phyloP scores from a whole-genome alignment of 2,113 vertebrate genomes.

The Himantopus leucocephalus region DNA sequence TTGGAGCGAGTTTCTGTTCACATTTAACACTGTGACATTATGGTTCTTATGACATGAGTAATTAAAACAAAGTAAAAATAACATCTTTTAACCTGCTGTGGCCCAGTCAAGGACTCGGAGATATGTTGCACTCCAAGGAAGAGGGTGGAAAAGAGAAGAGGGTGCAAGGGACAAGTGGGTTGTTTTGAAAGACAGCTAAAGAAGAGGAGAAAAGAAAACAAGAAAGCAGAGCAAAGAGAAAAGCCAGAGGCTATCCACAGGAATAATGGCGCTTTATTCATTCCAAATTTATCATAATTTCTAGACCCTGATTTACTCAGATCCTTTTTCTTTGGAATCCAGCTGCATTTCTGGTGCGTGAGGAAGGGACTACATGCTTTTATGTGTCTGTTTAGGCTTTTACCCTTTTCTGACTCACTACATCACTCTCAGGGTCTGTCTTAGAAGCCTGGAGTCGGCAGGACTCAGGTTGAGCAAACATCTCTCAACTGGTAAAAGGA shows the following conservation, averaged over 20 bases:
- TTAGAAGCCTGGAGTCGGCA: neutral
- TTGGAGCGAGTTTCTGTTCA: constrained; percentile 10
- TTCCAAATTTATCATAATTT: neutral
- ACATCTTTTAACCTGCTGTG: neutral
- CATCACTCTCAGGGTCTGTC: neutral
- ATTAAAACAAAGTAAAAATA: constrained; percentile 32
- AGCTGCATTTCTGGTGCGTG: neutral
- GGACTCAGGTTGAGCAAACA: neutral
- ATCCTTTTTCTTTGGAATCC: neutral
- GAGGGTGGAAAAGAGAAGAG: neutral
- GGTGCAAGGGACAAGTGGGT: neutral
- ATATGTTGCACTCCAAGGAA: neutral
- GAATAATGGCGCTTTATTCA: neutral
- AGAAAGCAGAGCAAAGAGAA: neutral
- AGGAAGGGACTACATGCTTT: neutral
- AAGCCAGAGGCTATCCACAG: neutral
- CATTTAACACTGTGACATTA: neutral
- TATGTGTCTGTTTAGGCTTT: neutral
- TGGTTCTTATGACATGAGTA: neutral
- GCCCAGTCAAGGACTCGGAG: neutral
- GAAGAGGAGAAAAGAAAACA: neutral
- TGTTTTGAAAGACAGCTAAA: neutral
- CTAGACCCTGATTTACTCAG: neutral
- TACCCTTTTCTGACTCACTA: neutral
- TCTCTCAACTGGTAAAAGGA: neutral